Evolutionary conservation across 2,888 invertebrate species (phyloP).

Genomic region (Amiota mariae): DNA sequence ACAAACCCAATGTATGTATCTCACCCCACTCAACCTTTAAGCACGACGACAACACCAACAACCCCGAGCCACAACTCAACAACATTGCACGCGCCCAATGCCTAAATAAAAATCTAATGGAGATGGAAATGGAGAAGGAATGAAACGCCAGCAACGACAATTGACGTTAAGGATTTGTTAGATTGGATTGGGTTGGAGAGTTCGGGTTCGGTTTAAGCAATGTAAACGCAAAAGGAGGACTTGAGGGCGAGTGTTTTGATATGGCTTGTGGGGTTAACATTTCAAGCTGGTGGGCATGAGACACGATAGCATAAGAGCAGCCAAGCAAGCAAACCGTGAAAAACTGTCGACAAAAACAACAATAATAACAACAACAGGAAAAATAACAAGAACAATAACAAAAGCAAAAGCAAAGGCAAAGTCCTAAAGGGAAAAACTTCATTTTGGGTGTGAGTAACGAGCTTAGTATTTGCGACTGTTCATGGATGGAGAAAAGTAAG

Average conservation of each 20-base stretch:
- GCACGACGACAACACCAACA: neutral
- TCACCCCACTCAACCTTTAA: neutral
- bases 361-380: slow-evolving; percentile 51
- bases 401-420: slow-evolving; percentile 42
- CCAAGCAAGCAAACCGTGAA: slow-evolving; percentile 67
- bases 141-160: slow-evolving; percentile 37
- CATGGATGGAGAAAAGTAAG: slow-evolving; percentile 15
- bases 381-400: too few species aligned
- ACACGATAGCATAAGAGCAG: slow-evolving; percentile 59
- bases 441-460: slow-evolving; percentile 61
- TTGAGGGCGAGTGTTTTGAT: slow-evolving; percentile 22
- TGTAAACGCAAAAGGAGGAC: neutral
- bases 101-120: slow-evolving; percentile 52
- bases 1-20: slow-evolving; percentile 30
- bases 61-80: slow-evolving; percentile 47
- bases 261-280: slow-evolving; percentile 34
- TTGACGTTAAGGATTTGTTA: slow-evolving; percentile 20
- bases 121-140: slow-evolving; percentile 49
- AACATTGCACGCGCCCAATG: slow-evolving; percentile 48
- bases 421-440: slow-evolving; percentile 41
- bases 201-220: neutral
- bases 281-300: slow-evolving; percentile 33
- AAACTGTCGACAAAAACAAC: slow-evolving; percentile 66
- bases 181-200: neutral
- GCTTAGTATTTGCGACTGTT: slow-evolving; percentile 57